A percentile compares a stretch with the other conserved stretches of the same genome.
These are phyloP conservation scores for Antheraea assamensis DNA, from an alignment of 2,888 invertebrate genomes.

Conservation along the genomic window DNA sequence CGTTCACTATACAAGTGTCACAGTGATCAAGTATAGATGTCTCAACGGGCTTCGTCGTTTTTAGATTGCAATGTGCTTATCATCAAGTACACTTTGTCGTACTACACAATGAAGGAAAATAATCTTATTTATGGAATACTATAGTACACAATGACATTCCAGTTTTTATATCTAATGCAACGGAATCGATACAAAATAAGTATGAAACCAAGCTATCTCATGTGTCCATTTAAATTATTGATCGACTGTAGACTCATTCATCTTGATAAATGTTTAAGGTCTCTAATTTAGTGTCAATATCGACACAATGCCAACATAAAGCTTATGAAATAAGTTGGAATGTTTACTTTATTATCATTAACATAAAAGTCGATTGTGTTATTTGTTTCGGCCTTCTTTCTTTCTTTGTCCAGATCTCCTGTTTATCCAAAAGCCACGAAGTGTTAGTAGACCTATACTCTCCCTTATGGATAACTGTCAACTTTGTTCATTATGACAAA, in stretches of 20 bases:
- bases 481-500: neutral
- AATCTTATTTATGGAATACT: too few relatives aligned
- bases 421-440: neutral
- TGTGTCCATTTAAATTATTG: conserved; percentile 2
- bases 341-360: neutral
- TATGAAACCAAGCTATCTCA: conserved; percentile 5
- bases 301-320: neutral
- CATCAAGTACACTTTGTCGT: too few relatives aligned
- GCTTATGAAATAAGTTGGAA: neutral
- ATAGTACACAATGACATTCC: too few relatives aligned
- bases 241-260: conserved; percentile 2
- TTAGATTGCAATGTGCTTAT: too few relatives aligned
- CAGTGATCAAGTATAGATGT: too few relatives aligned
- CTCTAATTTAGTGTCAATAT: neutral
- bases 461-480: neutral
- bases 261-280: conserved; percentile 8
- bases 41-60: too few relatives aligned
- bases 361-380: neutral
- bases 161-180: neutral
- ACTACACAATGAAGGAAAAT: too few relatives aligned
- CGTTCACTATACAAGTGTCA: too few relatives aligned
- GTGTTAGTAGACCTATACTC: neutral
- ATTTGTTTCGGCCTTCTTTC: too few relatives aligned
- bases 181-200: too few relatives aligned
- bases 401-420: neutral